Base-by-base conservation (phyloP, 2,888 invertebrate species). In the Empis stercorea region DNA sequence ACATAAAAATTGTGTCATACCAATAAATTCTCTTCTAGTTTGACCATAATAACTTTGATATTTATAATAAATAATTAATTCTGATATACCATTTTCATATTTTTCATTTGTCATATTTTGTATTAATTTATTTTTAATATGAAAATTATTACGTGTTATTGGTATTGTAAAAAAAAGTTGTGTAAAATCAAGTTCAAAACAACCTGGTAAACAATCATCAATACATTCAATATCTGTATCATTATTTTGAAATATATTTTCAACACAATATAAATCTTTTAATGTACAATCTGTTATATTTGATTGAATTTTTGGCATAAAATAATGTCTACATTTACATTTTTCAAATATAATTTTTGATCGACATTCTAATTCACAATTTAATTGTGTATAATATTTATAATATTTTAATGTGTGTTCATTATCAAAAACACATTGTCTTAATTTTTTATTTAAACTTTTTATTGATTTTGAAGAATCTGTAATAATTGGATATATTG, bases 1-100 rank as follows among this genome's bases (percentile, higher is more conserved):
- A 87, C 87, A 87, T 40, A 87, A 66, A 62, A 87, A 85, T 66
- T 87, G 87, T 0, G 87, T 85, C 46, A 87, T 80, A 43, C 87
- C 87, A 61, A 85, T 87, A 55, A 87, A 75, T 63, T 85, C 84
- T 44, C 81, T 84, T 66, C 86, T 86, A 1, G 81, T 77, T 47
- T 76, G 79, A 55, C 81, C 79, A 42, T 79, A 76, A 59, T 86
- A 86, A 43, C 79, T 78, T 44, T 79, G 79, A 36, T 79, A 77
- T 47, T 77, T 73, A 59, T 84, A 87, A 64, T 76, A 87, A 54
- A 87, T 83, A 30, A 84, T 70, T 1, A 86, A 71, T 6, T 84
- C 79, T 68, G 85, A 76, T 61, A 87, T 86, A 54, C 75, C 48
- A 7, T 58, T 68, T 40, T 54, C 47, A 2, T 48, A 49, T n/a